These are phyloP conservation scores for Buceros bicornis DNA, from an alignment of 2,797 vertebrate species.

Conservation along the genomic window DNA sequence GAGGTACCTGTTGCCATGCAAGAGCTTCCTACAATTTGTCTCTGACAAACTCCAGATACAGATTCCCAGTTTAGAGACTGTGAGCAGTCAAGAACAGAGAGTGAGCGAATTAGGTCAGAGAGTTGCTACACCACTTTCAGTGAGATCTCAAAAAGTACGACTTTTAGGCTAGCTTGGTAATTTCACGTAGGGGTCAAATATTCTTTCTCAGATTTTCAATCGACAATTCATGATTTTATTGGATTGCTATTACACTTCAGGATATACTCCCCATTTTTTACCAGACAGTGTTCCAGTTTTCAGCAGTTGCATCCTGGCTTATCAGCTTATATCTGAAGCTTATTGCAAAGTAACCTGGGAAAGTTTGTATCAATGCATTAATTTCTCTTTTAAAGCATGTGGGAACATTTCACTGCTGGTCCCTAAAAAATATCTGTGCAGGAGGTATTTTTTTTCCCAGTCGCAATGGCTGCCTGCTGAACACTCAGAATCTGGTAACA, in stretches of 20 bases:
- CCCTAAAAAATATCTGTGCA: conserved; percentile 8
- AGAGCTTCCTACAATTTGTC: conserved; percentile 34
- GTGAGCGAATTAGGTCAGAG: conserved; percentile 1
- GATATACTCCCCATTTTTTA: not conserved
- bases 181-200: not conserved
- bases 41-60: conserved; percentile 11
- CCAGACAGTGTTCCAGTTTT: not conserved
- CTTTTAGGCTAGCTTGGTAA: not conserved
- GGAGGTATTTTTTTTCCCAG: not conserved
- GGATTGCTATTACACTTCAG: not conserved
- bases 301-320: not conserved
- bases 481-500: not conserved
- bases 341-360: not conserved
- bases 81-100: conserved; percentile 9
- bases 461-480: not conserved
- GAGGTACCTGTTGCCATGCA: not conserved
- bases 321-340: not conserved
- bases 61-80: not conserved
- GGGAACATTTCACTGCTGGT: not conserved
- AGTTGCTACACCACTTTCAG: not conserved
- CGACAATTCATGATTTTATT: not conserved
- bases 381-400: not conserved
- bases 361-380: not conserved
- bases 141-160: not conserved
- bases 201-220: not conserved